Evolutionary conservation across 1,140 invertebrate genomes (phyloP), one percentile per base, ranked within the genome.

Genomic region (Liolophura sinensis): DNA sequence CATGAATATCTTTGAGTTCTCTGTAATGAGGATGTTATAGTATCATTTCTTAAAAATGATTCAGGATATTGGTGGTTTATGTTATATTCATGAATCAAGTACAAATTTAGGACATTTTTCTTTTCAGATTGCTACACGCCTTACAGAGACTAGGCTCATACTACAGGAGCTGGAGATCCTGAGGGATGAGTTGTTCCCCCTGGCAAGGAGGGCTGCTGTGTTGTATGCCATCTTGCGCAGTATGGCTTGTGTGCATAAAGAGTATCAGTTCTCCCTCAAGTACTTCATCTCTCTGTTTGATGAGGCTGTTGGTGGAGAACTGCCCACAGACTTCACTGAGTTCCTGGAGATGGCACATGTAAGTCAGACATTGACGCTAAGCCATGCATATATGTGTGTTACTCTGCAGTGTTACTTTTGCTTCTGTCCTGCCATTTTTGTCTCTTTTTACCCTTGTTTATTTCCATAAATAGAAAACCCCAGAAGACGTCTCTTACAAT

Each of bases 261-360:
- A 82, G 52, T 82, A 82, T 67, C 79, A 81, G 69, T 82, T 82
- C 69, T 73, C 75, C 16, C 52, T 82, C 65, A 54, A 67, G 18
- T 80, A 78, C 64, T 83, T 83, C 63, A 59, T 82, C 15, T 62
- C 74, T 31, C 66, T 82, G 61, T 82, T 82, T 75, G 79, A 83
- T 73, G 80, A 82, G 62, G 78, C 80, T 20, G 72, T 82, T 15
- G 80, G 80, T 20, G 74, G 73, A 15, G 70, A 80, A 54, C 60
- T 80, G 1, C 79, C 78, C 25, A 63, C 64, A 27, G 74, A 77
- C 3, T 76, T 74, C 51, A 65, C 61, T 20, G 63, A 65, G 48
- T 74, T 40, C 20, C 18, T 72, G 15, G 15, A 66, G 25, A 14
- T 27, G n/a, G 55, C 46, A 16, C 15, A 31, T 20, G 25, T 46